A percentile compares a stretch with the other conserved stretches of the same genome.
phyloP scores from a whole-genome alignment of 2,113 vertebrate species.

The Taxidea taxus region DNA sequence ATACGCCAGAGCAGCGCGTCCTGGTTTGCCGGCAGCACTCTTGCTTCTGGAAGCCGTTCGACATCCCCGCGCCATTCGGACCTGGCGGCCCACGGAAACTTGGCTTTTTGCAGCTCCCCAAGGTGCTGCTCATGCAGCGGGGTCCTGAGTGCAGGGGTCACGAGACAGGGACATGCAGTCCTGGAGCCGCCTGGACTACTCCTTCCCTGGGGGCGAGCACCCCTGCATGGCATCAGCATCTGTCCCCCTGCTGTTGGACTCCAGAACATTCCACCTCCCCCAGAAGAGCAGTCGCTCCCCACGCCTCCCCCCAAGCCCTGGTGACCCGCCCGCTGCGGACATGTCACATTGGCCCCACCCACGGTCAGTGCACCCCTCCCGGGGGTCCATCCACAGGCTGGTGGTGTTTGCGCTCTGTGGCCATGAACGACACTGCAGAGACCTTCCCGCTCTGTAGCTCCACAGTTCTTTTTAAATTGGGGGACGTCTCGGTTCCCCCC shows the following conservation, averaged over 20 bases:
- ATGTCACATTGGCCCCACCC: too few species aligned
- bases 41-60: too few species aligned
- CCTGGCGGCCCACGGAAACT: not conserved
- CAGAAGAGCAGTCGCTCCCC: not conserved
- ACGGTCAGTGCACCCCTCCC: not conserved
- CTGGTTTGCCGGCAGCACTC: too few species aligned
- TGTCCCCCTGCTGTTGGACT: rapidly evolving
- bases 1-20: too few species aligned
- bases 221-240: not conserved
- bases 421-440: not conserved
- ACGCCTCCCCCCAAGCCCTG: too few species aligned
- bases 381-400: not conserved
- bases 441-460: not conserved
- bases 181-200: not conserved
- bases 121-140: not conserved
- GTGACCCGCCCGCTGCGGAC: not conserved
- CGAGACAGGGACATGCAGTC: too few species aligned
- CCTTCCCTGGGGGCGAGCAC: not conserved
- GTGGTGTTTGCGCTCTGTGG: not conserved
- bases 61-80: too few species aligned
- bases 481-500: not conserved
- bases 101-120: not conserved
- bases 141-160: too few species aligned
- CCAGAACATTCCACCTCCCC: not conserved
- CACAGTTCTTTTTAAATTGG: not conserved